These are phyloP conservation scores for Pangasius krempfi DNA, from an alignment of 2,797 vertebrate species.

Conservation along the genomic window DNA sequence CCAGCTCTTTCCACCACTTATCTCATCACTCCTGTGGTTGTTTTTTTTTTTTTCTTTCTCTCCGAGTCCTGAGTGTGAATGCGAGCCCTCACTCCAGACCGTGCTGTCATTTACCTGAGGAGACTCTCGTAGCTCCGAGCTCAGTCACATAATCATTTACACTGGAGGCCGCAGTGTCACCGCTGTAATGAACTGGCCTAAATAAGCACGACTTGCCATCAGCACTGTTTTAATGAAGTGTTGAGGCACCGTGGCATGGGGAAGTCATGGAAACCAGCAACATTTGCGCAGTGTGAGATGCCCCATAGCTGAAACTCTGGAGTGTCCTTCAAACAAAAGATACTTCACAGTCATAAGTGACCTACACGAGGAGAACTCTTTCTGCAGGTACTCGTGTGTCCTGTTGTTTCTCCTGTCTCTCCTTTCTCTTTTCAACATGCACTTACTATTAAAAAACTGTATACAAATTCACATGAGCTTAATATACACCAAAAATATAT, in stretches of 20 bases:
- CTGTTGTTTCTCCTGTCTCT: neutral
- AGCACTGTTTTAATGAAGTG: conserved; percentile 49
- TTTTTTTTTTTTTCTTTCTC: conserved; percentile 1
- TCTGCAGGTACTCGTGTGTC: neutral
- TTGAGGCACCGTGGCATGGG: conserved; percentile 19
- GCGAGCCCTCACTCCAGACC: conserved; percentile 22
- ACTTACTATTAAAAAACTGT: neutral
- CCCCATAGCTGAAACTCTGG: conserved; percentile 6
- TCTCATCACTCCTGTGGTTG: conserved; percentile 9
- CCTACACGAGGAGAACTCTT: conserved; percentile 9
- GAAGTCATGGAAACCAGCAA: conserved; percentile 35
- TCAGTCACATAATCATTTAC: conserved; percentile 29
- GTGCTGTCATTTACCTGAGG: conserved; percentile 58
- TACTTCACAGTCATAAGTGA: conserved; percentile 9
- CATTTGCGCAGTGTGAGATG: conserved; percentile 40
- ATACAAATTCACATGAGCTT: neutral
- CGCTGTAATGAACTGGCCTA: conserved; percentile 43
- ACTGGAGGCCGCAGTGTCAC: conserved; percentile 28
- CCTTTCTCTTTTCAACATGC: neutral
- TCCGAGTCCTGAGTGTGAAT: conserved; percentile 49
- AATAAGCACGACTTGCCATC: conserved; percentile 40
- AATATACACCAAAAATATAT: neutral
- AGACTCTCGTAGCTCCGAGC: conserved; percentile 42
- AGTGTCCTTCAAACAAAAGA: conserved; percentile 34
- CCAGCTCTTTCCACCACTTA: conserved; percentile 61